phyloP scores from a whole-genome alignment of 2,888 invertebrate genomes.

The Aphrophora alni region DNA sequence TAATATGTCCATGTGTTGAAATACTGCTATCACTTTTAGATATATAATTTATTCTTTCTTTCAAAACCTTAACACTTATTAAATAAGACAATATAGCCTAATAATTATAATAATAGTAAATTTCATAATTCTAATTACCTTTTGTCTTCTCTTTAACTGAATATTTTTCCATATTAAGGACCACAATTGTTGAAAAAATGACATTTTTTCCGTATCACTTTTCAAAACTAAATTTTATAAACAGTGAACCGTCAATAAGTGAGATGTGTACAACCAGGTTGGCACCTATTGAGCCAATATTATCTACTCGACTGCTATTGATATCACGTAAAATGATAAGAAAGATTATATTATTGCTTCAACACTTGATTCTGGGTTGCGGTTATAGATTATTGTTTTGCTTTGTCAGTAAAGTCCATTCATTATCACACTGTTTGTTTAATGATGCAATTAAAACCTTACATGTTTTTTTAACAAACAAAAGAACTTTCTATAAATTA shows the following conservation, averaged over 20 bases:
- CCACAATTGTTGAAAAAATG: conserved; percentile 34
- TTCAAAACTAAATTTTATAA: neutral
- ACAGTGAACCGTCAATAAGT: neutral
- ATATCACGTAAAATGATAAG: neutral
- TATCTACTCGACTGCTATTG: neutral
- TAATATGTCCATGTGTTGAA: too few species aligned
- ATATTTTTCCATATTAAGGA: conserved; percentile 44
- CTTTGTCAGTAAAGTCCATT: too few species aligned
- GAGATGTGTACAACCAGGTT: neutral
- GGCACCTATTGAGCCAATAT: neutral
- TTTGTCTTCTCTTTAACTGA: conserved; percentile 40
- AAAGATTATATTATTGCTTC: neutral
- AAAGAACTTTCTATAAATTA: too few species aligned
- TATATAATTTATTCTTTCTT: too few species aligned
- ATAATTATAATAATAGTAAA: too few species aligned
- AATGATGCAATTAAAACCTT: too few species aligned
- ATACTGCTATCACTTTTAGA: too few species aligned
- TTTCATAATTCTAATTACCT: conserved; percentile 34
- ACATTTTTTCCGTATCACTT: neutral
- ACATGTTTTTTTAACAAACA: too few species aligned
- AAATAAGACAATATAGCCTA: too few species aligned
- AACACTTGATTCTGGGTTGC: neutral
- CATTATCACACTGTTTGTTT: too few species aligned
- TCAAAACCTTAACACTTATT: too few species aligned
- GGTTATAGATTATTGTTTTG: neutral